Percentiles rank a stretch among this genome's conserved stretches.
Evolutionary conservation across 1,140 invertebrate genomes (phyloP).

Genomic region (Plutomurus gul): DNA sequence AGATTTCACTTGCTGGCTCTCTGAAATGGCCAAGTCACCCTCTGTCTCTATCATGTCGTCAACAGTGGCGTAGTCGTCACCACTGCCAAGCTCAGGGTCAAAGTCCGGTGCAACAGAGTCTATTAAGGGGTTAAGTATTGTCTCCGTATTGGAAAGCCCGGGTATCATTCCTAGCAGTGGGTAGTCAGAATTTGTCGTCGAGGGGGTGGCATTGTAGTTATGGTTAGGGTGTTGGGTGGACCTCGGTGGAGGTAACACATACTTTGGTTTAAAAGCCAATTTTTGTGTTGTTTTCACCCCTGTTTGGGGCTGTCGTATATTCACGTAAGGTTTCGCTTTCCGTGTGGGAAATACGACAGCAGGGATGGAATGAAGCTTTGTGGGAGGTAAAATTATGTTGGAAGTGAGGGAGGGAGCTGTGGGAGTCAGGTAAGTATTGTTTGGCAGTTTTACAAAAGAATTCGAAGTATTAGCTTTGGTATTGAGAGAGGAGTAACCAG

Average conservation of each 20-base stretch:
- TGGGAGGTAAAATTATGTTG: background rate
- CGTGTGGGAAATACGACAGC: background rate
- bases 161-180: background rate
- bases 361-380: background rate
- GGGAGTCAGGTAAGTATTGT: background rate
- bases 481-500: slow-evolving; percentile 9
- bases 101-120: slow-evolving; percentile 12
- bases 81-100: slow-evolving; percentile 14
- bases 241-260: background rate
- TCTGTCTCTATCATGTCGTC: slow-evolving; percentile 3
- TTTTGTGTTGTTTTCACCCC: background rate
- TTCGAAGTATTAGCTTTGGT: background rate
- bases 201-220: slow-evolving; percentile 36
- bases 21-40: slow-evolving; percentile 34
- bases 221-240: slow-evolving; percentile 43
- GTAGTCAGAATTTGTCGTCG: background rate
- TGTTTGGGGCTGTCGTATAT: background rate
- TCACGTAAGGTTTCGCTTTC: background rate
- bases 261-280: background rate
- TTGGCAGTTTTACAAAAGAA: background rate
- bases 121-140: background rate
- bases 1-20: slow-evolving; percentile 42
- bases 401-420: background rate
- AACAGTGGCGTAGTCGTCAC: background rate
- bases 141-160: background rate